These are phyloP conservation scores for Sipha maydis DNA, from an alignment of 2,888 invertebrate species.

Conservation along the genomic window DNA sequence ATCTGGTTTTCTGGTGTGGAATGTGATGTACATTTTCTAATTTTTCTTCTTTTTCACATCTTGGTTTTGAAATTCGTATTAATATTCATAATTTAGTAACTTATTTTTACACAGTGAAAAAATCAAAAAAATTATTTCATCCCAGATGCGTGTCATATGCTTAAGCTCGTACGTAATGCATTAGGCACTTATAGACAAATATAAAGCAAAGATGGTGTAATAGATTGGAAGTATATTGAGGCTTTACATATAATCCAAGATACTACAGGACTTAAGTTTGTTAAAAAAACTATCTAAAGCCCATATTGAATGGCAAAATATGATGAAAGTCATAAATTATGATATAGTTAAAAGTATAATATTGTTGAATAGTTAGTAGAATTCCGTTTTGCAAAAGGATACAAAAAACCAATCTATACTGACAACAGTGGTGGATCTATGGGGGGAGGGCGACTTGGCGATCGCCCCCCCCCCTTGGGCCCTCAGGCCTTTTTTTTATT, in stretches of 20 bases:
- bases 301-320: not conserved
- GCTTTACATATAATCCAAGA: not conserved
- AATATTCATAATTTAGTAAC: too few species aligned
- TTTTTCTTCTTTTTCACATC: slow-evolving; percentile 61
- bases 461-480: too few species aligned
- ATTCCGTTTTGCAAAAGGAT: slow-evolving; percentile 5
- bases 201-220: not conserved
- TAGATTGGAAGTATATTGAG: slow-evolving; percentile 6
- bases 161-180: not conserved
- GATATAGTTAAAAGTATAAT: not conserved
- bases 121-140: too few species aligned
- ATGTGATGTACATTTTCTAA: slow-evolving; percentile 61
- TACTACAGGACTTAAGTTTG: too few species aligned
- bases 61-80: slow-evolving; percentile 59
- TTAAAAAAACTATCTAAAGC: not conserved
- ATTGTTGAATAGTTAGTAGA: slow-evolving; percentile 27
- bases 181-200: not conserved
- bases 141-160: not conserved
- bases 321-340: not conserved
- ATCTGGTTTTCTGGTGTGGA: slow-evolving; percentile 31
- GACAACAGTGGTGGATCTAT: too few species aligned
- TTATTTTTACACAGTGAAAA: too few species aligned
- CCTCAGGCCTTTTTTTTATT: too few species aligned
- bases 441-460: too few species aligned
- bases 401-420: slow-evolving; percentile 14